Evolutionary conservation across 2,113 vertebrate species (phyloP), one percentile per base, ranked within the genome.

Genomic region (Natator depressus): DNA sequence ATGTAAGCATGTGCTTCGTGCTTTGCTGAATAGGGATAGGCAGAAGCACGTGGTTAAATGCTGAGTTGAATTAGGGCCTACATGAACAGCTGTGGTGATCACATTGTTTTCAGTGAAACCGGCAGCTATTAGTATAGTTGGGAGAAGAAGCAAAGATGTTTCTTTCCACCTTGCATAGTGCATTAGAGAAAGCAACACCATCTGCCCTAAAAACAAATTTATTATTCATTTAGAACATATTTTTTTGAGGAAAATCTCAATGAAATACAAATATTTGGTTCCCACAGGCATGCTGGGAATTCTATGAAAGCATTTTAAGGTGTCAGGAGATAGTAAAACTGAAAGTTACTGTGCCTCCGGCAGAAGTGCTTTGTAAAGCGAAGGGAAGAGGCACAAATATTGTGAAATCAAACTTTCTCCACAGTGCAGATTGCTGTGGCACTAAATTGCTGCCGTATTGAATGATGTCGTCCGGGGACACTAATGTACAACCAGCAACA

Each of bases 191-290:
- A 51, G 95, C 78, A 82, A 65, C 93, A 89, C 96, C 96, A 97
- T 97, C 97, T 98, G 98, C 96, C 94, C 96, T 93, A 76, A 93
- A 93, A 82, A n/a, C 81, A 82, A 54, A 72, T 97, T 97, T 96
- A 95, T 98, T 98, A 93, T 96, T 96, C 96, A 89, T 91, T 78
- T 90, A 89, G 91, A 97, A 89, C 29, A 50, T 49, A 80, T 90
- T 97, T 96, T 96, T 87, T 80, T 47, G 5, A 8, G 95, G 10
- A 13, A 93, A 94, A 96, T 82, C 88, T 93, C 72, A 96, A 11
- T 50, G 20, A 90, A 93, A 91, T 92, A 95, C 96, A 96, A 97
- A 97, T 94, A 97, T 97, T 97, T 98, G 97, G 91, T 93, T 95
- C 94, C 92, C 46, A 6, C 49, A 1, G 75, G 81, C 57, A 95